Base-by-base conservation (phyloP, 2,888 invertebrate species). In the Conops quadrifasciatus region DNA sequence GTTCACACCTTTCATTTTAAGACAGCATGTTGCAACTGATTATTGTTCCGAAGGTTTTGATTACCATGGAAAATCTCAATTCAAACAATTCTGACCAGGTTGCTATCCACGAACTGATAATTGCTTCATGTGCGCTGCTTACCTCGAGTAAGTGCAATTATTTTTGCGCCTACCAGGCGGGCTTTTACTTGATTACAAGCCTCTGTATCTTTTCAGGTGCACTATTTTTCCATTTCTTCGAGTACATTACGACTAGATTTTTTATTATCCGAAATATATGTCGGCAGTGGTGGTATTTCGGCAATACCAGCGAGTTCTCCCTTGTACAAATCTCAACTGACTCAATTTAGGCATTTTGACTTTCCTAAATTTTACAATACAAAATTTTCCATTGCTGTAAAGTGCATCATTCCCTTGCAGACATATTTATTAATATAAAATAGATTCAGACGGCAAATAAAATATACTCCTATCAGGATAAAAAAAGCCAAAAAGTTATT, bases 251-350 rank as follows among this genome's bases (percentile, higher is more conserved):
- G 4, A 81, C 81, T 0, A 82, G 84, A 11, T 75, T 81, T 13
- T 71, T 84, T 26, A 70, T 80, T 2, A 81, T 85, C 16, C 81
- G 81, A 24, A 84, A 80, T 47, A 81, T 84, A 43, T 56, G 85
- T 45, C 77, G 80, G 1, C 84, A 85, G 72, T 85, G 85, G 85
- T 85, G 85, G 85, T 77, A 80, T 76, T 85, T 84, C 70, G 85
- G 85, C 64, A 83, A 80, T 70, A 79, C 80, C 19, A 80, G 79
- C n/a, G 78, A 84, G 72, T 80, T 78, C 70, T 72, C 78, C 2
- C 60, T 80, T 3, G 76, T 80, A 16, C 81, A 83, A 66, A 67
- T 78, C 24, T 80, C 83, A 16, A 82, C 79, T 70, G 83, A 83
- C 28, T 63, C 80, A 36, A 79, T 81, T 36, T 81, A 83, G 51